These are phyloP conservation scores for Pseudobourletiella spinata DNA, from an alignment of 1,140 invertebrate species.

Conservation along the genomic window DNA sequence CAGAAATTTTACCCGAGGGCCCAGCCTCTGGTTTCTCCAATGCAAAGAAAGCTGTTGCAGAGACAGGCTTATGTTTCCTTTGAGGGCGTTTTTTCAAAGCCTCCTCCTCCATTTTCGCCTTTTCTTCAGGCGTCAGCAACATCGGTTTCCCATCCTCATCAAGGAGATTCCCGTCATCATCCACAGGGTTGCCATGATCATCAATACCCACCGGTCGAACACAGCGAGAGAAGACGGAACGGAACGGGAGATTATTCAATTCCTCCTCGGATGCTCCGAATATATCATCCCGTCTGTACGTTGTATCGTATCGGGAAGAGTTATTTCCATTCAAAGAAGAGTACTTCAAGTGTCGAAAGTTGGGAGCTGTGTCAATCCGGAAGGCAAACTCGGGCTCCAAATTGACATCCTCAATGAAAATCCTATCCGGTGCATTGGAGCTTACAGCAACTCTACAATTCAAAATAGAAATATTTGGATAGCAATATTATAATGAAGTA, in stretches of 20 bases:
- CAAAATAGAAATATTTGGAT: not conserved
- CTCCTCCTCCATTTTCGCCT: not conserved
- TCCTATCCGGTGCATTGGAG: slow-evolving; percentile 15
- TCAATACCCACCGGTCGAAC: slow-evolving; percentile 11
- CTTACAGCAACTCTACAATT: slow-evolving; percentile 10
- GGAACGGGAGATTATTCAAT: slow-evolving; percentile 1
- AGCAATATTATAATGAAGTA: not conserved
- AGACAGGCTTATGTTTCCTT: not conserved
- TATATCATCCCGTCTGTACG: not conserved
- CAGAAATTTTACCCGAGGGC: not conserved
- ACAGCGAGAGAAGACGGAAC: slow-evolving; percentile 1
- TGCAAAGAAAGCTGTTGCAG: not conserved
- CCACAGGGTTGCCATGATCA: slow-evolving; percentile 4
- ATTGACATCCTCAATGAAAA: slow-evolving; percentile 26
- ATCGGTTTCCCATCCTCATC: not conserved
- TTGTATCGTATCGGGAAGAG: slow-evolving; percentile 1
- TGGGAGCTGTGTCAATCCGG: slow-evolving; percentile 16
- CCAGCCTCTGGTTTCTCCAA: not conserved
- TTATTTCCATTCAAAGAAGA: not conserved
- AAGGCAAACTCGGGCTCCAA: slow-evolving; percentile 24
- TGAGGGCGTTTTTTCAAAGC: not conserved
- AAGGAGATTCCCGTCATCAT: slow-evolving; percentile 2
- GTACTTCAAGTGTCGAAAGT: not conserved
- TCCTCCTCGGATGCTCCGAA: slow-evolving; percentile 12
- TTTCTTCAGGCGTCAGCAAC: not conserved